Evolutionary conservation across 2,797 vertebrate genomes (phyloP).

Genomic region (Artibeus jamaicensis): DNA sequence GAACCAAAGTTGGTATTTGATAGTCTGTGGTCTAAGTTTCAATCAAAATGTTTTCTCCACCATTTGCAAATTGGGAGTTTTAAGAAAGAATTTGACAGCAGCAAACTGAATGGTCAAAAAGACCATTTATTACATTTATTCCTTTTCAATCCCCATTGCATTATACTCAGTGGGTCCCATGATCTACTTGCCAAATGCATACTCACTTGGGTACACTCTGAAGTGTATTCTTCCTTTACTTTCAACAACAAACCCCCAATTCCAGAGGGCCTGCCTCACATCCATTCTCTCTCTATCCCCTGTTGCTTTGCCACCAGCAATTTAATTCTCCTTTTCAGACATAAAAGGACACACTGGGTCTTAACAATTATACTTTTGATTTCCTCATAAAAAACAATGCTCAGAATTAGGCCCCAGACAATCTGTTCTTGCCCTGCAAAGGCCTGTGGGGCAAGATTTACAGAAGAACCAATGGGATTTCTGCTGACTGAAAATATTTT

Average conservation of each 20-base stretch:
- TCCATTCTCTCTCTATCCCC: background rate
- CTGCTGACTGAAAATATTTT: conserved; percentile 73
- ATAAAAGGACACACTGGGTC: conserved; percentile 37
- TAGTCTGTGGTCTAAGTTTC: background rate
- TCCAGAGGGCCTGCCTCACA: background rate
- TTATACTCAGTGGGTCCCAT: background rate
- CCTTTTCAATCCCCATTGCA: background rate
- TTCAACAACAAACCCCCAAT: conserved; percentile 18
- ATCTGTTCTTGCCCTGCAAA: conserved; percentile 35
- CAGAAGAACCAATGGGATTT: conserved; percentile 50
- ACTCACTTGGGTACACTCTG: background rate
- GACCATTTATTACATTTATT: background rate
- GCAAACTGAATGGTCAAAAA: background rate
- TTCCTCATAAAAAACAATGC: conserved; percentile 49
- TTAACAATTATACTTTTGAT: conserved; percentile 63
- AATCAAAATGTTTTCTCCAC: background rate
- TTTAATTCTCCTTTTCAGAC: conserved; percentile 43
- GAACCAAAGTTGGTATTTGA: background rate
- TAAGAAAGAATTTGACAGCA: background rate
- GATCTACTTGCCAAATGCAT: background rate
- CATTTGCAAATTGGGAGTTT: background rate
- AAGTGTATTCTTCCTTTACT: background rate
- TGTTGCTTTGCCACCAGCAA: conserved; percentile 28
- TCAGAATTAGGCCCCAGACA: conserved; percentile 59
- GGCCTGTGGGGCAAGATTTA: conserved; percentile 54